Conservation (phyloP, 1,140 invertebrate species). For the Cheumatopsyche charites region DNA sequence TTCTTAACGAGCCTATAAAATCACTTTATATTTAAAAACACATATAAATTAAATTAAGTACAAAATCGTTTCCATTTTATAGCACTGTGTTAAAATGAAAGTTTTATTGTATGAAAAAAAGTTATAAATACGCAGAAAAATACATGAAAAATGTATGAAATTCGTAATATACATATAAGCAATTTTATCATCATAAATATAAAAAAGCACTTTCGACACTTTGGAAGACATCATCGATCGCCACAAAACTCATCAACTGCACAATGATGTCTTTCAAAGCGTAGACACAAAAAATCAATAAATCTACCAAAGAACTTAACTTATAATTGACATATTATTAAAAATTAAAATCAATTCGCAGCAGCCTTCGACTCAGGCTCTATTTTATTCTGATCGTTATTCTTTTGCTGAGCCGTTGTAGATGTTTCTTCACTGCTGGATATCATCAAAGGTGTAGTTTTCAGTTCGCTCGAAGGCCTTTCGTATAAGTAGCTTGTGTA, state of each 20-base stretch:
- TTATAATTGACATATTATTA: background rate
- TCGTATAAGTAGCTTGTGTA: conserved; percentile 46
- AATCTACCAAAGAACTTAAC: background rate
- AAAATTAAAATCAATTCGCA: background rate
- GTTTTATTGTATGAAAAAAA: no score
- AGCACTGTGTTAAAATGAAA: no score
- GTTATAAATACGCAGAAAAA: no score
- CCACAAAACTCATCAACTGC: background rate
- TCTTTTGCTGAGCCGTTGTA: background rate
- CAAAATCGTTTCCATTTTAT: no score
- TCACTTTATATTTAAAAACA: no score
- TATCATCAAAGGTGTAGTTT: conserved; percentile 7
- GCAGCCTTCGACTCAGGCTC: background rate
- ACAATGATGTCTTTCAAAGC: conserved; percentile 12
- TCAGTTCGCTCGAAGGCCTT: conserved; percentile 26
- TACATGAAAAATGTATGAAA: no score
- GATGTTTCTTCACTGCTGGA: background rate
- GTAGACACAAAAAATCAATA: background rate
- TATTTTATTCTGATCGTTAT: background rate
- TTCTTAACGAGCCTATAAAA: no score
- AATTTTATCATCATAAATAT: conserved; percentile 1
- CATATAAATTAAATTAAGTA: no score
- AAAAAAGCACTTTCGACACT: conserved; percentile 1
- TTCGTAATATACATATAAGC: no score
- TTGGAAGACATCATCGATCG: conserved; percentile 13